Evolutionary conservation across 2,113 vertebrate species (phyloP), one percentile per base, ranked within the genome.

Genomic region (Alouatta palliata): DNA sequence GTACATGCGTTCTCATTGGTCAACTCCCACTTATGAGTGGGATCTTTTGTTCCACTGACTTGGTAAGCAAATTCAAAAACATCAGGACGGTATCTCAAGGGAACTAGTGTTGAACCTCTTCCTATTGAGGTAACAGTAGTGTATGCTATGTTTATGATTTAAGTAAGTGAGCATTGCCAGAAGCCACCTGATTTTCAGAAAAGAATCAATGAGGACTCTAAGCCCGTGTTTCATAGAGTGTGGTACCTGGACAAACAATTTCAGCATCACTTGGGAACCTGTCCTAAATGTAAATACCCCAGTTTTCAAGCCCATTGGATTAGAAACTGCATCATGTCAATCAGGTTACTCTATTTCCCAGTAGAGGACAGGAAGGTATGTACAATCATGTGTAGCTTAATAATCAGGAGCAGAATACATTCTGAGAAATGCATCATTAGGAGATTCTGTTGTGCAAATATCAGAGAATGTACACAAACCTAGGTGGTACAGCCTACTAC

Each of bases 21-120:
- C 27, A 64, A 14, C 61, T 64, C 27, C 30, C 27, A 64, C 27
- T 64, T 64, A 32, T 64, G 61, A 9, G 66, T 90, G 61, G 71
- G 43, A 64, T 64, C 52, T 93, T 91, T 52, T 87, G 70, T 14
- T 83, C 56, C 40, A 68, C 9, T 76, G 32, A 87, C n/a, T 56
- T 87, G 37, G 66, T 94, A 84, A 95, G 37, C 37, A 90, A 32
- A 84, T 52, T 90, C 70, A 80, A 94, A 56, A 79, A 58, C 45
- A 64, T 68, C 17, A 6, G 54, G 35, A 91, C 66, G 21, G 11
- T 70, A 43, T 73, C 47, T 61, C 40, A 66, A 70, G 93, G 45
- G 9, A 32, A 77, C 5, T 17, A 1, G 6, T 66, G 21, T 9
- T 43, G 40, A 87, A 73, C 20, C 1, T 58, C 45, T 30, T 73